Percentiles rank a stretch among this genome's conserved stretches.
Evolutionary conservation across 2,888 invertebrate genomes (phyloP).

Genomic region (Ichneumoninae sp.): DNA sequence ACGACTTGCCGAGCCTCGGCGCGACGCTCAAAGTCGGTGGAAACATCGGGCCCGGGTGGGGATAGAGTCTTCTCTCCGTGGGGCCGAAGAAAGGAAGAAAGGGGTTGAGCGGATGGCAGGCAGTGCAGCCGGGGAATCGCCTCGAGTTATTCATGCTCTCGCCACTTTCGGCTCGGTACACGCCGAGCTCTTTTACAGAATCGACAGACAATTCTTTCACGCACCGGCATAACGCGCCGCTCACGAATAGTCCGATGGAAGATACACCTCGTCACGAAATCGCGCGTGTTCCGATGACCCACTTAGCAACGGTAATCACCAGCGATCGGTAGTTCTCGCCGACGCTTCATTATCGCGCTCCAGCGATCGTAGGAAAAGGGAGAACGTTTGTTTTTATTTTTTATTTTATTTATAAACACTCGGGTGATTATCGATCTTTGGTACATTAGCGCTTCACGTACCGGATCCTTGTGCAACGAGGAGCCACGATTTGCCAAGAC

Average conservation of each 20-base stretch:
- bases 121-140: conserved; percentile 3
- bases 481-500: too few species aligned
- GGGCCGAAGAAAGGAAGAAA: conserved; percentile 48
- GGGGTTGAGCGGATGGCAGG: conserved; percentile 34
- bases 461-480: too few species aligned
- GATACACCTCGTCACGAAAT: conserved; percentile 29
- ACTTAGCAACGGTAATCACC: conserved; percentile 3
- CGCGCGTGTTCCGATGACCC: conserved; percentile 33
- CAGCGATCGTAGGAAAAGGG: background rate
- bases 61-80: conserved; percentile 24
- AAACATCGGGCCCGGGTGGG: conserved; percentile 30
- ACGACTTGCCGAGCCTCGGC: conserved; percentile 28
- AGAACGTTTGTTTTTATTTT: background rate
- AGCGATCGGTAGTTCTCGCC: background rate
- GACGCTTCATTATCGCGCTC: background rate
- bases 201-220: conserved; percentile 36
- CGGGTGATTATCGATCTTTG: background rate
- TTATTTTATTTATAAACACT: too few species aligned
- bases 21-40: conserved; percentile 29
- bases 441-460: too few species aligned
- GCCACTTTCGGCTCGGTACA: conserved; percentile 37
- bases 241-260: conserved; percentile 11
- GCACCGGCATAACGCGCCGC: conserved; percentile 15
- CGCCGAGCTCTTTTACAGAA: conserved; percentile 24
- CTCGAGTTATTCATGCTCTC: conserved; percentile 34